Conservation (phyloP, 2,888 invertebrate species). For the Tenodera sinensis region DNA sequence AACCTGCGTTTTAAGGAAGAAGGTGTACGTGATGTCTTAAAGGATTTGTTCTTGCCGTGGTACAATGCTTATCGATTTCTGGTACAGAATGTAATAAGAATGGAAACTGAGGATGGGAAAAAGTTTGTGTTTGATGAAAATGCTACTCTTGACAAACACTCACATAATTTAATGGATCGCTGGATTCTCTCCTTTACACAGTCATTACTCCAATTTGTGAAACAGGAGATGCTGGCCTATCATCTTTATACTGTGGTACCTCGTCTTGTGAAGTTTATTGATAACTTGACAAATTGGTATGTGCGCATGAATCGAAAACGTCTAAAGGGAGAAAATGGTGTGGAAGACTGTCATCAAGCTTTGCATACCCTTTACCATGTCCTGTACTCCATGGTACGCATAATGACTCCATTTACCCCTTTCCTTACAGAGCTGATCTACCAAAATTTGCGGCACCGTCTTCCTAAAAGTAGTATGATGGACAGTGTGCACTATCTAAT, state of each 20-base stretch:
- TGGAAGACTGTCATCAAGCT: slow-evolving; percentile 76
- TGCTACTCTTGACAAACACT: slow-evolving; percentile 39
- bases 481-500: slow-evolving; percentile 90
- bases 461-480: slow-evolving; percentile 46
- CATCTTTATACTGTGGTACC: slow-evolving; percentile 94
- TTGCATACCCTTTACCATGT: slow-evolving; percentile 86
- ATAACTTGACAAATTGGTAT: slow-evolving; percentile 98
- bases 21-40: slow-evolving; percentile 92
- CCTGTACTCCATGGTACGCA: slow-evolving; percentile 79
- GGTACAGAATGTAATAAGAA: slow-evolving; percentile 86
- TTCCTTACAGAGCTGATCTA: slow-evolving; percentile 95
- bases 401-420: slow-evolving; percentile 98
- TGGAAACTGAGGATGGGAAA: slow-evolving; percentile 53
- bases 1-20: slow-evolving; percentile 95
- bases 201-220: slow-evolving; percentile 81
- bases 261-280: slow-evolving; percentile 89
- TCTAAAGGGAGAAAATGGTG: slow-evolving; percentile 85
- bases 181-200: slow-evolving; percentile 98
- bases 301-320: slow-evolving; percentile 94
- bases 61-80: slow-evolving; percentile 90
- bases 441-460: slow-evolving; percentile 72
- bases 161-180: slow-evolving; percentile 85
- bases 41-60: slow-evolving; percentile 98
- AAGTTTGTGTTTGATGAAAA: slow-evolving; percentile 43
- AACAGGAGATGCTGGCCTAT: slow-evolving; percentile 91